Base-by-base conservation (phyloP, 2,113 vertebrate genomes). In the Syngnathoides biaculeatus region DNA sequence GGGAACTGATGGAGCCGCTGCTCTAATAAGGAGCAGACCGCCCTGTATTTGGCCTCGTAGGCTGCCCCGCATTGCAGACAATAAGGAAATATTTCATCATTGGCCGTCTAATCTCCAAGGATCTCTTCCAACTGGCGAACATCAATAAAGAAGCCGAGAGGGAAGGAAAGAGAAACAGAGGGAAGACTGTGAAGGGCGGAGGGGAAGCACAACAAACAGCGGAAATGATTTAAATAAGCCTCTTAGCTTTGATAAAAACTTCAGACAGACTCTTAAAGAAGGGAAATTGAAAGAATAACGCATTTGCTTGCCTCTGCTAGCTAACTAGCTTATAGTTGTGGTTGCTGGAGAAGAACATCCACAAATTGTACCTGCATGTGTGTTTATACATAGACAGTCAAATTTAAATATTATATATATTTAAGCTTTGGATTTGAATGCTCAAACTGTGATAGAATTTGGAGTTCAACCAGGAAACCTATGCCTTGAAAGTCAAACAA, bases 1-100 rank as follows among this genome's bases (percentile, higher is more conserved):
- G 88, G 90, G 89, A 92, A 92, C 90, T 90, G 78, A 91, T 91
- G 89, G 86, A 89, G 85, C 75, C 80, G 71, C 82, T 67, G 83
- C 69, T 80, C 89, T 74, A 91, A 90, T 90, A 90, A 85, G 86
- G 89, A 91, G 88, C 90, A 90, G 90, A 86, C 89, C 42, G 86
- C 79, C 81, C 80, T 75, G 84, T 86, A 80, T 90, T 89, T 89
- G 84, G 83, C 87, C 83, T 85, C 52, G 79, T 72, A 86, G 84
- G 79, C 80, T 67, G 81, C 77, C 73, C 75, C 7, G 74, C 71
- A 86, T 90, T 89, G 85, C 85, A 83, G 88, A 90, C 87, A 90
- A 87, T 85, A 83, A 90, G 89, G 88, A 91, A 92, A 90, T 91
- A 89, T 91, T 90, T 90, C 79, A 91, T 92, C 87, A 91, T 88